Percentiles rank a stretch among this genome's conserved stretches.
These are phyloP conservation scores for Drosophila littoralis DNA, from an alignment of 1,140 invertebrate species.

Conservation along the genomic window DNA sequence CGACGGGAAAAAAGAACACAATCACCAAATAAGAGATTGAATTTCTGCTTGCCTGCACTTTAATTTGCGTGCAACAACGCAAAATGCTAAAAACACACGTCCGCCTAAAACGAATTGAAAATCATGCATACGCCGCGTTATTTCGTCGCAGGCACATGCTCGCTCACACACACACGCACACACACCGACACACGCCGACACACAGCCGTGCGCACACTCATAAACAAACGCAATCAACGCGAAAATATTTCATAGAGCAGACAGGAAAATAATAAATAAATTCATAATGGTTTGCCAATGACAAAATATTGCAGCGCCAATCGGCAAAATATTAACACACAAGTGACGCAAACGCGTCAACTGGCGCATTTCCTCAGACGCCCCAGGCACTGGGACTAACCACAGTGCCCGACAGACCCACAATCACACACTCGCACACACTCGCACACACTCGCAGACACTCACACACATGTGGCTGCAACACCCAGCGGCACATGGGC, in stretches of 20 bases:
- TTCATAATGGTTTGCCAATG: conserved; percentile 78
- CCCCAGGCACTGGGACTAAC: conserved; percentile 1
- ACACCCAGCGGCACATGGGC: conserved; percentile 49
- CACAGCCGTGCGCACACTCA: neutral
- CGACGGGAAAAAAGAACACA: conserved; percentile 26
- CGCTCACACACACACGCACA: conserved; percentile 18
- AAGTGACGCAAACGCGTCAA: conserved; percentile 36
- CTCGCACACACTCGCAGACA: neutral
- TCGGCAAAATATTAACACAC: conserved; percentile 78
- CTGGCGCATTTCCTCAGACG: conserved; percentile 40
- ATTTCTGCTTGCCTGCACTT: conserved; percentile 82
- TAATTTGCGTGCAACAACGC: conserved; percentile 75
- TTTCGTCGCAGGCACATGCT: conserved; percentile 19
- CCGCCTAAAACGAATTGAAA: conserved; percentile 66
- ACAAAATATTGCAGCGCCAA: conserved; percentile 79
- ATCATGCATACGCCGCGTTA: conserved; percentile 59
- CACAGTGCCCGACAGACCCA: neutral
- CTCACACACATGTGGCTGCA: conserved; percentile 19
- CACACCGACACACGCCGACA: neutral
- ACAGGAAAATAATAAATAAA: conserved; percentile 77
- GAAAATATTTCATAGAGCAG: conserved; percentile 52
- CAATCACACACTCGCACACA: neutral
- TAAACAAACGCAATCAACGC: conserved; percentile 72
- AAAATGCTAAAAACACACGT: conserved; percentile 76
- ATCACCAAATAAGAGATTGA: conserved; percentile 79